phyloP scores from a whole-genome alignment of 2,113 vertebrate genomes.

The Lasiurus cinereus region DNA sequence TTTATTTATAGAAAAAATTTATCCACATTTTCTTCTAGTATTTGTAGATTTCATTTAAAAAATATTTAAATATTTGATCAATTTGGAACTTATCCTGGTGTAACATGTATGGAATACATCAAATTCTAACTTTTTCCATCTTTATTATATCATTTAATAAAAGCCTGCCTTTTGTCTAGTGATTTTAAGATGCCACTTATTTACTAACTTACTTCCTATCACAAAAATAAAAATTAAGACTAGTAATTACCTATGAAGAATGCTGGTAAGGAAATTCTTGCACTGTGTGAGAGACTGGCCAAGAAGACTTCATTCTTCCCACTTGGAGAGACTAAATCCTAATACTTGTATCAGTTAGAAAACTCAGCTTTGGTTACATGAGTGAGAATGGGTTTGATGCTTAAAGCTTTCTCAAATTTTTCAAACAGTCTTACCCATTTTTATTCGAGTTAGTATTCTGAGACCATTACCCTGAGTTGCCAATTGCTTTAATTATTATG shows the following conservation, averaged over 20 bases:
- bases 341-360: background rate
- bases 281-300: background rate
- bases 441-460: slow-evolving; percentile 1
- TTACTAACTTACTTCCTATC: slow-evolving; percentile 10
- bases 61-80: background rate
- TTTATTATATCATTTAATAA: slow-evolving; percentile 51
- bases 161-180: slow-evolving; percentile 26
- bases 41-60: background rate
- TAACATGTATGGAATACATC: background rate
- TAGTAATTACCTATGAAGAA: slow-evolving; percentile 22
- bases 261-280: slow-evolving; percentile 7
- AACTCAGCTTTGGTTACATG: background rate
- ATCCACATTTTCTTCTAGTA: slow-evolving; percentile 33
- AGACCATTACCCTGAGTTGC: slow-evolving; percentile 61
- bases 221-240: background rate
- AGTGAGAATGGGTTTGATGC: slow-evolving; percentile 27
- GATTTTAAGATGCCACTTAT: slow-evolving; percentile 27
- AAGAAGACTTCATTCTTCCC: background rate
- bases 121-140: slow-evolving; percentile 54
- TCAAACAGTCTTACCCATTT: slow-evolving; percentile 30
- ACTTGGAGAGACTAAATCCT: slow-evolving; percentile 40
- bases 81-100: slow-evolving; percentile 38
- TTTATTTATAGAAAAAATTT: slow-evolving; percentile 16
- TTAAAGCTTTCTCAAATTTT: slow-evolving; percentile 62
- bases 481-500: slow-evolving; percentile 66